phyloP scores from a whole-genome alignment of 2,888 invertebrate species.

The Xanthostigma xanthostigma region DNA sequence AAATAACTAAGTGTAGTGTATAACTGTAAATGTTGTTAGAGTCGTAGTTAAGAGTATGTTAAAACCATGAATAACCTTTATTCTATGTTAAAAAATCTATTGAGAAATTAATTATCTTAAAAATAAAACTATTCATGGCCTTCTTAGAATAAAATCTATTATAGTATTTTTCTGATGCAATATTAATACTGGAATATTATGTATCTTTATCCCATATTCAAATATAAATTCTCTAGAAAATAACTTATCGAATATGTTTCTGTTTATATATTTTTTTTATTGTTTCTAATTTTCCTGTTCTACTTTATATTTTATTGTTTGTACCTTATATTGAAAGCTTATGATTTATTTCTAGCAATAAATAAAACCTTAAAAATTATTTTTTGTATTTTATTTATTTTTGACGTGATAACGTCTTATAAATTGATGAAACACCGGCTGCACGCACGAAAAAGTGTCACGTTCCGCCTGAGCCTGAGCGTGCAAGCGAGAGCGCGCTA shows the following conservation, averaged over 20 bases:
- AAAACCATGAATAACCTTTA: not conserved
- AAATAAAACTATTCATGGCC: constrained; percentile 1
- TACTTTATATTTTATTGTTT: constrained; percentile 1
- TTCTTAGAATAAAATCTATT: not conserved
- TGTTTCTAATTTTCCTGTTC: not conserved
- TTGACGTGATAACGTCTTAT: no score
- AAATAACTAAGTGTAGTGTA: no score
- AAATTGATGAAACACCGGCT: no score
- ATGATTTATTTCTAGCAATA: not conserved
- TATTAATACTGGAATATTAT: not conserved
- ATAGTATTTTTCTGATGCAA: constrained; percentile 4
- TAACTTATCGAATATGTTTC: not conserved
- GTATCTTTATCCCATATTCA: not conserved
- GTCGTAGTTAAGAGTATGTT: not conserved
- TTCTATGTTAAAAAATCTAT: not conserved
- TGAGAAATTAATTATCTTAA: not conserved
- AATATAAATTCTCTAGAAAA: not conserved
- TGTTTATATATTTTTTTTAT: not conserved
- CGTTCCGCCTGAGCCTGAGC: no score
- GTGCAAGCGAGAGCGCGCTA: no score
- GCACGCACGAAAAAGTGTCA: no score
- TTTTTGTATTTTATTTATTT: not conserved
- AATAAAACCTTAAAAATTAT: not conserved
- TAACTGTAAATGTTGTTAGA: no score
- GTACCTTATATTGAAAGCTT: not conserved